Conservation (phyloP, 2,888 invertebrate species). For the Julus scanicus region DNA sequence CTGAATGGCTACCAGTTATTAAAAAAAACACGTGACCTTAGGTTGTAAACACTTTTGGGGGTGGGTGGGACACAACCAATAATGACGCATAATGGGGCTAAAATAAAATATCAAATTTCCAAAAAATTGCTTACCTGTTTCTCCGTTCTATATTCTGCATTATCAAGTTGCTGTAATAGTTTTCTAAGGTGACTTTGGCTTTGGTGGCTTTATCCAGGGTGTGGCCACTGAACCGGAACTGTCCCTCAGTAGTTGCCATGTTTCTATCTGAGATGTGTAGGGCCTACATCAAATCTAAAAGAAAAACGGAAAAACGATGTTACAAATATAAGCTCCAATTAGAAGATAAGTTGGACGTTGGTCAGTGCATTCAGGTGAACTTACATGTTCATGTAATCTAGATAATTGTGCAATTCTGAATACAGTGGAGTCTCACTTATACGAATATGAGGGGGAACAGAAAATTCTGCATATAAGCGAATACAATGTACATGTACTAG, state of each 20-base stretch:
- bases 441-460: background rate
- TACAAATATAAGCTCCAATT: background rate
- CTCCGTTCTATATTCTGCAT: slow-evolving; percentile 97
- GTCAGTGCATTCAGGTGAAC: slow-evolving; percentile 36
- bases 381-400: background rate
- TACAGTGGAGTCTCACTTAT: too few species aligned
- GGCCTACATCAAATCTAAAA: slow-evolving; percentile 47
- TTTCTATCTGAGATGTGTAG: slow-evolving; percentile 14
- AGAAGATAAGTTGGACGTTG: too few species aligned
- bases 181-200: slow-evolving; percentile 97
- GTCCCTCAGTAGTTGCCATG: slow-evolving; percentile 65
- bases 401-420: background rate
- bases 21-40: background rate
- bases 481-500: too few species aligned
- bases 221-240: slow-evolving; percentile 93
- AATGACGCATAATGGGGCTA: background rate
- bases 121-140: slow-evolving; percentile 75
- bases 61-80: too few species aligned
- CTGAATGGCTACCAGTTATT: too few species aligned
- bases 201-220: slow-evolving; percentile 98
- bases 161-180: slow-evolving; percentile 98
- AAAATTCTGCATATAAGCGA: too few species aligned
- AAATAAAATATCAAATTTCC: background rate
- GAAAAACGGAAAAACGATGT: background rate
- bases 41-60: background rate